phyloP scores from a whole-genome alignment of 2,797 vertebrate genomes.

The Sparidentex hasta region DNA sequence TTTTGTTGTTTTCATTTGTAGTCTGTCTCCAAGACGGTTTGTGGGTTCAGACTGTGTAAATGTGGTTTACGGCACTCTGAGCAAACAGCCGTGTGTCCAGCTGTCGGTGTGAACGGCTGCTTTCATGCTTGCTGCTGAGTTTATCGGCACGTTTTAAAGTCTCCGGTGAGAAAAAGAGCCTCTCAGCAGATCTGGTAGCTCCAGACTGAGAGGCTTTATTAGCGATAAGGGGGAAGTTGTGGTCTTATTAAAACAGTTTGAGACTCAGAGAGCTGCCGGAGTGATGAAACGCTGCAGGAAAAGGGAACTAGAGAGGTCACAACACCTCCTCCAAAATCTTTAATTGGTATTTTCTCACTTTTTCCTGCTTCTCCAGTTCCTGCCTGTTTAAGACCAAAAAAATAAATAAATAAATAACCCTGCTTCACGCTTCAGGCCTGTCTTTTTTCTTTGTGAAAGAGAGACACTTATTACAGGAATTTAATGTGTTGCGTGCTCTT shows the following conservation, averaged over 20 bases:
- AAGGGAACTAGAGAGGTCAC: slow-evolving; percentile 67
- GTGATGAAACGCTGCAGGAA: slow-evolving; percentile 70
- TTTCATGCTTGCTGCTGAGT: slow-evolving; percentile 41
- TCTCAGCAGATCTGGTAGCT: slow-evolving; percentile 73
- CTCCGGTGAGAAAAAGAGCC: slow-evolving; percentile 46
- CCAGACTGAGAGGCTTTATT: slow-evolving; percentile 75
- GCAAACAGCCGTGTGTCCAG: neutral
- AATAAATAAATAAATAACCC: neutral
- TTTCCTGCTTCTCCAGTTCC: slow-evolving; percentile 39
- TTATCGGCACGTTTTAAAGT: slow-evolving; percentile 62
- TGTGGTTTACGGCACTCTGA: neutral
- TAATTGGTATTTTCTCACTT: slow-evolving; percentile 73
- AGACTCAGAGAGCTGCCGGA: slow-evolving; percentile 65
- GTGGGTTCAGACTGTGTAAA: neutral
- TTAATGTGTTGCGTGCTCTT: neutral
- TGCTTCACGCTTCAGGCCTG: slow-evolving; percentile 36
- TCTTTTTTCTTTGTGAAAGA: neutral
- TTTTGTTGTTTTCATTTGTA: too few relatives aligned
- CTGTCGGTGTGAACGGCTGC: neutral
- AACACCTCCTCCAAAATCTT: slow-evolving; percentile 69
- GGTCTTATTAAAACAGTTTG: slow-evolving; percentile 78
- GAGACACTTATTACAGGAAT: neutral
- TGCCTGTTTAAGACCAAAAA: slow-evolving; percentile 47
- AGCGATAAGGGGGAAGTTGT: slow-evolving; percentile 69
- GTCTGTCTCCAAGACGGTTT: too few relatives aligned